Conservation (phyloP, 1,140 invertebrate species). For the Musca domestica region DNA sequence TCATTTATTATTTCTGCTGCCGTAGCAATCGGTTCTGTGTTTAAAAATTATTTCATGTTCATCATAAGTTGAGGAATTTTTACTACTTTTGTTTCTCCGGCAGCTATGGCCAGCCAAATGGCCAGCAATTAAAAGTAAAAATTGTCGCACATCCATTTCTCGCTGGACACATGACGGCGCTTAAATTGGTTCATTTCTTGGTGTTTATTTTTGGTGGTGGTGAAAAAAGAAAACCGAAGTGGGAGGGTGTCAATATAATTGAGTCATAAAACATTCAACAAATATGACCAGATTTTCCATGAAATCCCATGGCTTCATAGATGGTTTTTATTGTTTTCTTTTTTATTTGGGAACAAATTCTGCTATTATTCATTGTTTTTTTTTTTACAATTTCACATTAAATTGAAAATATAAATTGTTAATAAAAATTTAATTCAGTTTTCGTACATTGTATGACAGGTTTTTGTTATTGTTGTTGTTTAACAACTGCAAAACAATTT, state of each 20-base stretch:
- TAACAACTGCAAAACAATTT: too few relatives aligned
- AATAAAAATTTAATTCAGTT: too few relatives aligned
- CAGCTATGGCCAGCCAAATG: background rate
- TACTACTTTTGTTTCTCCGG: too few relatives aligned
- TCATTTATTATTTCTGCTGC: background rate
- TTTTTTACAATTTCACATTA: too few relatives aligned
- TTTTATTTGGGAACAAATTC: too few relatives aligned
- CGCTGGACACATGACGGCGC: background rate
- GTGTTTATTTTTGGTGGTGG: background rate
- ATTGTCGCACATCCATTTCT: background rate
- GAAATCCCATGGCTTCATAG: conserved; percentile 5
- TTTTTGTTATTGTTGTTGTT: too few relatives aligned
- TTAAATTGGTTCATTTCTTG: background rate
- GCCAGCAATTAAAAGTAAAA: conserved; percentile 15
- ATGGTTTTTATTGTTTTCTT: background rate
- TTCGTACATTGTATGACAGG: too few relatives aligned
- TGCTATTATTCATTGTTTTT: too few relatives aligned
- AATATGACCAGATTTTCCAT: conserved; percentile 20
- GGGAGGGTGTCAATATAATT: background rate
- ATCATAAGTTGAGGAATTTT: too few relatives aligned
- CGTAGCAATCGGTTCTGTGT: background rate
- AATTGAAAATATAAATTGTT: too few relatives aligned
- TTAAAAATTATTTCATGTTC: too few relatives aligned
- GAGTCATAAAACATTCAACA: conserved; percentile 22
- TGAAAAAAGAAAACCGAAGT: background rate